A percentile compares a stretch with the other conserved stretches of the same genome.
These are phyloP conservation scores for Pristiophorus japonicus DNA, from an alignment of 2,113 vertebrate genomes.

Conservation along the genomic window DNA sequence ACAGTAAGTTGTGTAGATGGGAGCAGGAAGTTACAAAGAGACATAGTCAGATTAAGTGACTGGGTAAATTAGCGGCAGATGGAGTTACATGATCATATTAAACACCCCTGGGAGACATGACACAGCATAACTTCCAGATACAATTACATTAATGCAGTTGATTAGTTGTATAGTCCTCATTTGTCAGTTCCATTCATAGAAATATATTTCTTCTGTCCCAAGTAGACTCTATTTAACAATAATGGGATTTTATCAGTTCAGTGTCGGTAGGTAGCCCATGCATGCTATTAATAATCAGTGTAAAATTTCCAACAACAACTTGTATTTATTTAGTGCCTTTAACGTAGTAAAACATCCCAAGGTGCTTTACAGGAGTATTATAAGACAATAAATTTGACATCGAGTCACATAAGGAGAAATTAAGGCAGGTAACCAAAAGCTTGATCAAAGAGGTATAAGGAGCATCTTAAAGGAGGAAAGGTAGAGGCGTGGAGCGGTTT, in stretches of 20 bases:
- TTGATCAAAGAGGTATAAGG: too few species aligned
- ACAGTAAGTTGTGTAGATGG: neutral
- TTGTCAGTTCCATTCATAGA: neutral
- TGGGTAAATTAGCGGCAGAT: neutral
- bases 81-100: neutral
- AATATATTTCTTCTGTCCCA: neutral
- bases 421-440: too few species aligned
- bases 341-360: too few species aligned
- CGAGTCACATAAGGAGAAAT: too few species aligned
- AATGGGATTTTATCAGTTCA: neutral
- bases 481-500: too few species aligned
- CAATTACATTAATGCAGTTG: neutral
- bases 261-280: neutral
- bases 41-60: neutral
- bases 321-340: too few species aligned
- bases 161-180: neutral
- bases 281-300: neutral
- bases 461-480: too few species aligned
- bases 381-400: too few species aligned
- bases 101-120: neutral
- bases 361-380: too few species aligned
- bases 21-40: neutral
- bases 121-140: neutral
- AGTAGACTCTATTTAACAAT: neutral
- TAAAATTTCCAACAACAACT: neutral